phyloP scores from a whole-genome alignment of 2,113 vertebrate genomes.

The Sturnus vulgaris region DNA sequence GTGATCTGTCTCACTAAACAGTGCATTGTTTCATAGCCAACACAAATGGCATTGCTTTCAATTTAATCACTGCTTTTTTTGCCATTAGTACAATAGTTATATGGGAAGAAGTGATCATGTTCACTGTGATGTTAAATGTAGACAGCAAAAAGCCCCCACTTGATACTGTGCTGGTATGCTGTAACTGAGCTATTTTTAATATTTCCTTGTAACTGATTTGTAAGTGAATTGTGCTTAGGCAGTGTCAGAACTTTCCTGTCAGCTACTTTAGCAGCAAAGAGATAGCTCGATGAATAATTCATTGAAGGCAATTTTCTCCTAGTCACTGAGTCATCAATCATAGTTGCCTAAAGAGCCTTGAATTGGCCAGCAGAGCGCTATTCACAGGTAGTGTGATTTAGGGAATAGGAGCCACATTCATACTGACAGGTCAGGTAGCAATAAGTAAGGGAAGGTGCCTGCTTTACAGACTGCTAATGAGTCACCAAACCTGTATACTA shows the following conservation, averaged over 20 bases:
- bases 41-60: constrained; percentile 77
- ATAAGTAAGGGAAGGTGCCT: constrained; percentile 81
- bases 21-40: constrained; percentile 75
- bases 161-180: constrained; percentile 83
- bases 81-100: constrained; percentile 74
- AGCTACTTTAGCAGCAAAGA: constrained; percentile 95
- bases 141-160: constrained; percentile 83
- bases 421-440: constrained; percentile 84
- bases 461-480: constrained; percentile 82
- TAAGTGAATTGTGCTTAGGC: constrained; percentile 93
- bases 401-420: constrained; percentile 83
- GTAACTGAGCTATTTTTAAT: constrained; percentile 90
- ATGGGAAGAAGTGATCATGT: constrained; percentile 73
- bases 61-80: constrained; percentile 75
- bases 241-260: constrained; percentile 92
- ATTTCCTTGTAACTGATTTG: constrained; percentile 94
- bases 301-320: constrained; percentile 93
- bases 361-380: constrained; percentile 87
- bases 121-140: constrained; percentile 74
- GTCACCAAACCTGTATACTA: constrained; percentile 77
- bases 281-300: constrained; percentile 96
- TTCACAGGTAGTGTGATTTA: constrained; percentile 87
- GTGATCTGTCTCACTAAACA: constrained; percentile 69
- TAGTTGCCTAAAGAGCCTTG: constrained; percentile 89
- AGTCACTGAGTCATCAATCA: constrained; percentile 97